Base-by-base conservation (phyloP, 2,797 vertebrate species). In the Hoplostethus mediterraneus region DNA sequence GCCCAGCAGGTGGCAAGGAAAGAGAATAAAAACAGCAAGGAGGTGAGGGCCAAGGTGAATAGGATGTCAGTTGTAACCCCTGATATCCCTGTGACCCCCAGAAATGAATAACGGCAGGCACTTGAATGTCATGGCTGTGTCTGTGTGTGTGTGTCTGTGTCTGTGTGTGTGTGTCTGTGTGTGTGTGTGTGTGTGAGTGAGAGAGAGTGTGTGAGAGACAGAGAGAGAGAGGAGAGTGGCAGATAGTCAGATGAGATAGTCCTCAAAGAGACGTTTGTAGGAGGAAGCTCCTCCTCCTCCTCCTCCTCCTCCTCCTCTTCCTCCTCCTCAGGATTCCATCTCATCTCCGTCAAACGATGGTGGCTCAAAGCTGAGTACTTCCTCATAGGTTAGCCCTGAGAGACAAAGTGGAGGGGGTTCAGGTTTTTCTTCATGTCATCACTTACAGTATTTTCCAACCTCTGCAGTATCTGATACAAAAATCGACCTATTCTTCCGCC, bases 371-470 rank as follows among this genome's bases (percentile, higher is more conserved):
- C 97, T 98, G 82, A 96, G 17, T 0, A 98, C 95, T 92, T 98
- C 98, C 31, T 98, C 97, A 0, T 97, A 98, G 64, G 98, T 99
- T 90, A 99, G 93, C 79, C 95, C 98, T 99, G 77, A 62, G 3
- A 60, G 49, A 55, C 2, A 91, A 72, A 48, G 14, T 10, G 14
- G 0, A 6, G 4, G 4, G 11, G 12, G 61, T 28, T 28, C 28
- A 28, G 28, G 28, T 28, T 28, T 28, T 28, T 28, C 3, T 28
- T 28, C 10, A 40, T 40, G 10, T 40, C 2, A 40, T 10, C 10
- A 11, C 10, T 40, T 40, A 5, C 38, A 8, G 6, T 40, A 40
- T 40, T 40, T 40, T 40, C 38, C 10, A 40, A 40, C 38, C 9
- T 10, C 12, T 40, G 7, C 38, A 40, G 8, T 9, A 10, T 5